A percentile compares a stretch with the other conserved stretches of the same genome.
phyloP scores from a whole-genome alignment of 2,797 vertebrate genomes.

The Darevskia nairensis region DNA sequence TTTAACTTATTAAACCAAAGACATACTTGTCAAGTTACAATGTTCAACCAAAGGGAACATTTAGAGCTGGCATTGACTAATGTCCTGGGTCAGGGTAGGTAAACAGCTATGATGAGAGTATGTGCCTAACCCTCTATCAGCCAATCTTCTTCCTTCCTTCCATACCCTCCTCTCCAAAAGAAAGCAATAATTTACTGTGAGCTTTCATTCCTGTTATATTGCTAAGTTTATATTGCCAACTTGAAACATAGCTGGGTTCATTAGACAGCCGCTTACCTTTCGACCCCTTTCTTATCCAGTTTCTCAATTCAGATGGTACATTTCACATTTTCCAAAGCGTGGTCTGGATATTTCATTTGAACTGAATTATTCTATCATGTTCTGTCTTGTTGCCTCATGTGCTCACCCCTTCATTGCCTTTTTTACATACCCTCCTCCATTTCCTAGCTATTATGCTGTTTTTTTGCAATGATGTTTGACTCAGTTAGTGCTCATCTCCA shows the following conservation, averaged over 20 bases:
- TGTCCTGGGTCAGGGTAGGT: not conserved
- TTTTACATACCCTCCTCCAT: not conserved
- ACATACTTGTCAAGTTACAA: not conserved
- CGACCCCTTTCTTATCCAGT: not conserved
- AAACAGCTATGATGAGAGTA: conserved; percentile 9
- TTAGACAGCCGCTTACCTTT: not conserved
- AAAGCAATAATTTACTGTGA: not conserved
- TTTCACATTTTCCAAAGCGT: not conserved
- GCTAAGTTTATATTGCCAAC: conserved; percentile 6
- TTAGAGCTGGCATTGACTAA: conserved; percentile 7
- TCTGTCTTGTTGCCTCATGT: not conserved
- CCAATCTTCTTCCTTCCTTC: conserved; percentile 29
- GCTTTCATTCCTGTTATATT: not conserved
- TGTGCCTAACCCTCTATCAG: not conserved
- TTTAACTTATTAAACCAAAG: conserved; percentile 49
- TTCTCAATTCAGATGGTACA: not conserved
- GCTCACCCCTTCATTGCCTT: not conserved
- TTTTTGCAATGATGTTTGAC: not conserved
- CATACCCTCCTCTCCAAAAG: conserved; percentile 19
- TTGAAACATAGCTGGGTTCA: not conserved
- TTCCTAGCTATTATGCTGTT: not conserved
- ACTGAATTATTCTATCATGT: not conserved
- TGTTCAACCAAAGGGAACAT: conserved; percentile 25
- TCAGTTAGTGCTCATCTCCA: not conserved
- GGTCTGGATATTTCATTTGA: not conserved